A percentile compares a stretch with the other conserved stretches of the same genome.
phyloP scores from a whole-genome alignment of 2,113 vertebrate species.

The Eptatretus burgeri region DNA sequence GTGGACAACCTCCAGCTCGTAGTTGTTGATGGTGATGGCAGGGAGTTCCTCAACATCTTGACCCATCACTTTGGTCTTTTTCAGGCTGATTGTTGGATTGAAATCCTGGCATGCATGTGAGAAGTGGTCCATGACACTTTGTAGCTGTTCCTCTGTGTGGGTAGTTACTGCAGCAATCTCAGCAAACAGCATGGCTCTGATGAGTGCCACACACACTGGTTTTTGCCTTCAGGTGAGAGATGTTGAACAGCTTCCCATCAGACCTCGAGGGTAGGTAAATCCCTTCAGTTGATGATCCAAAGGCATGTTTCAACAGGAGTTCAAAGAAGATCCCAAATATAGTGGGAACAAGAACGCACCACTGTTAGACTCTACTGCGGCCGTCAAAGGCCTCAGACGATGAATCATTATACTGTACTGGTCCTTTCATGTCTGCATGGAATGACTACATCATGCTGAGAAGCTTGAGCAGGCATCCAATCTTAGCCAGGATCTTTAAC shows the following conservation, averaged over 20 bases:
- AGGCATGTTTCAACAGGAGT: not conserved
- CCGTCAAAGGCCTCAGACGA: not conserved
- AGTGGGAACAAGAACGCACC: slow-evolving; percentile 7
- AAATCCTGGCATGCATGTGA: not conserved
- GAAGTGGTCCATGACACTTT: not conserved
- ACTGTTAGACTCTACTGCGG: slow-evolving; percentile 7
- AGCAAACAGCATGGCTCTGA: not conserved
- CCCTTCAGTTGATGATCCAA: no score
- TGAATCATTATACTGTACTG: not conserved
- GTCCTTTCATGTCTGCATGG: no score
- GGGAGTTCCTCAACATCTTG: no score
- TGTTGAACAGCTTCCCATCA: not conserved
- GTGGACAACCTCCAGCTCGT: not conserved
- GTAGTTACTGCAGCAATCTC: not conserved
- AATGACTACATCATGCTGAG: slow-evolving; percentile 1
- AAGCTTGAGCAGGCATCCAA: not conserved
- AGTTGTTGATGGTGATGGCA: not conserved
- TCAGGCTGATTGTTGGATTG: not conserved
- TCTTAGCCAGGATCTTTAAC: not conserved
- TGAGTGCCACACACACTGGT: not conserved
- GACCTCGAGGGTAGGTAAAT: no score
- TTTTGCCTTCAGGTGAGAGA: not conserved
- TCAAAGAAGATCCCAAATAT: slow-evolving; percentile 7
- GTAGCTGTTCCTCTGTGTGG: not conserved
- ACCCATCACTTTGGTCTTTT: no score